Evolutionary conservation across 2,888 invertebrate genomes (phyloP), one percentile per base, ranked within the genome.

Genomic region (Lissocephala sabroskyi): DNA sequence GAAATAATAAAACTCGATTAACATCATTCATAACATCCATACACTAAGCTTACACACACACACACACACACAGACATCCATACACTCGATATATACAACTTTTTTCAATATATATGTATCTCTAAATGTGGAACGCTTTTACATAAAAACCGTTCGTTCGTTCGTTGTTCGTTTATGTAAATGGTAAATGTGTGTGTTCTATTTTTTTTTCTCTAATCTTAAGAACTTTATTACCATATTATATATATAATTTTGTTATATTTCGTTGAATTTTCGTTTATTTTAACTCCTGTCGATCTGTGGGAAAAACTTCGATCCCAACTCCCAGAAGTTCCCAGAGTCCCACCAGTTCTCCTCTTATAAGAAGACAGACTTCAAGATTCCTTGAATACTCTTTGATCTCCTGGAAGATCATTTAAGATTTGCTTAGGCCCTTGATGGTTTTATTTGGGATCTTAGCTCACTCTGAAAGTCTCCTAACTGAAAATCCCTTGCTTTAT

Each of bases 61-160:
- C 41, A 62, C 37, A 48, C 33, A 59, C 43, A 53, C 49, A 48
- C 35, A 39, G 26, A 52, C 45, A 32, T 41, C 45, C 49, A 44
- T 36, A 45, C 45, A 39, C 42, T 23, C 41, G 28, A 50, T 56
- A 60, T 41, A 43, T 36, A 44, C 40, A 57, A 7, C 39, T 49
- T n/a, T n/a, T n/a, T 53, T 49, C 46, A 54, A 40, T 19, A 37
- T 48, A 53, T 41, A 33, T 35, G 35, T 35, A 35, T 64, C 77
- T 79, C 78, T 77, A 77, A 77, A 77, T 77, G 77, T 79, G 76
- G 74, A 80, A 79, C 74, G 81, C 74, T 79, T 80, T 79, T 37
- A 37, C 10, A 37, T 19, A 37, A 37, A 37, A 75, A 79, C 74
- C 71, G 71, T 71, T 71, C 71, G 71, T 45, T 45, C 42, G 42